These are phyloP conservation scores for Engystomops pustulosus DNA, from an alignment of 2,113 vertebrate species.

Conservation along the genomic window DNA sequence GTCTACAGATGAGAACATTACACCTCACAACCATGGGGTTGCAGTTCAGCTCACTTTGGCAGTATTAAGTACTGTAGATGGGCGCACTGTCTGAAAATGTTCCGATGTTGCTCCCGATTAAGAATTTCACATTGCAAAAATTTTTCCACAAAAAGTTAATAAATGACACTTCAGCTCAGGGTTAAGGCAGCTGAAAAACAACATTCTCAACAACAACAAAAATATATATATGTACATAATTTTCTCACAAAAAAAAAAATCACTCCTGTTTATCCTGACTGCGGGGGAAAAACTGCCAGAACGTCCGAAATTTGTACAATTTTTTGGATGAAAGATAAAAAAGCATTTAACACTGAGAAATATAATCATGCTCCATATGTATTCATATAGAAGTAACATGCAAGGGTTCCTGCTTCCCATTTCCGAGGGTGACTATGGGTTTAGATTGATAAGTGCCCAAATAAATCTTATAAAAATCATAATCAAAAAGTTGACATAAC, in stretches of 20 bases:
- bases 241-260: neutral
- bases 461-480: too few species aligned
- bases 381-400: neutral
- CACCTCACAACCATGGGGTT: neutral
- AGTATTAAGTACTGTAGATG: neutral
- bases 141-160: neutral
- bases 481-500: neutral
- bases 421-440: neutral
- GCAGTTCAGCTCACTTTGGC: neutral
- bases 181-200: neutral
- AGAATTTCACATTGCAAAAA: neutral
- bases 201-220: too few species aligned
- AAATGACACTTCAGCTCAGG: neutral
- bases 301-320: too few species aligned
- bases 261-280: neutral
- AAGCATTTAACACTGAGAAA: neutral
- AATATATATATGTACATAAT: too few species aligned
- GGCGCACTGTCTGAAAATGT: neutral
- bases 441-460: neutral
- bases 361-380: neutral
- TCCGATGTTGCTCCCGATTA: neutral
- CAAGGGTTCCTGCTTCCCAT: neutral
- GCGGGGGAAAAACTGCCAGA: too few species aligned
- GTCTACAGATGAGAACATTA: neutral
- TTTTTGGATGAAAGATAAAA: neutral